phyloP scores from a whole-genome alignment of 1,140 invertebrate species.

The Holotrichia oblita region DNA sequence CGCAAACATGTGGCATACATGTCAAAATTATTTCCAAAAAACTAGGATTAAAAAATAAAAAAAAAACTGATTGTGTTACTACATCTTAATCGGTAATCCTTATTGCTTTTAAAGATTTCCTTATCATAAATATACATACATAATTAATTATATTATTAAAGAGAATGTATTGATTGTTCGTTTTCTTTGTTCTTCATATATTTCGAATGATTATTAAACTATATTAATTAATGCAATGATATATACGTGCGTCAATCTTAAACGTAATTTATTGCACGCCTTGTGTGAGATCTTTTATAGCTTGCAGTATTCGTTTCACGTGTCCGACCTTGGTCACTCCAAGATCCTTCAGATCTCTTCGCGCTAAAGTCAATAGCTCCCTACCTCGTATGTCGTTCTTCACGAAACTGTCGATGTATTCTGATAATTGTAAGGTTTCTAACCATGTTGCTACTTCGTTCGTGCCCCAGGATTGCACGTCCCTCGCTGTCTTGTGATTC shows the following conservation, averaged over 20 bases:
- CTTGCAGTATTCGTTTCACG: slow-evolving; percentile 92
- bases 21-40: neutral
- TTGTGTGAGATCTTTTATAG: slow-evolving; percentile 83
- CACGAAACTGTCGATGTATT: slow-evolving; percentile 87
- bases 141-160: slow-evolving; percentile 33
- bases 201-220: no score
- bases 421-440: slow-evolving; percentile 84
- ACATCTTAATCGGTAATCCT: neutral
- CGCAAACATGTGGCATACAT: neutral
- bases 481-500: slow-evolving; percentile 60
- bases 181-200: neutral
- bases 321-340: slow-evolving; percentile 94
- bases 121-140: neutral
- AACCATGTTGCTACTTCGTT: slow-evolving; percentile 85
- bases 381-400: slow-evolving; percentile 91
- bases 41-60: neutral
- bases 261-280: slow-evolving; percentile 45
- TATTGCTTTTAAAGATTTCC: slow-evolving; percentile 26
- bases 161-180: slow-evolving; percentile 21
- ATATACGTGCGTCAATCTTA: neutral
- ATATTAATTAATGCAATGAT: neutral
- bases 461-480: slow-evolving; percentile 72
- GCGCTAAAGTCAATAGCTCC: slow-evolving; percentile 86
- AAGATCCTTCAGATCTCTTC: slow-evolving; percentile 87
- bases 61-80: neutral